Base-by-base conservation (phyloP, 1,140 invertebrate species). In the Drosophila sechellia region DNA sequence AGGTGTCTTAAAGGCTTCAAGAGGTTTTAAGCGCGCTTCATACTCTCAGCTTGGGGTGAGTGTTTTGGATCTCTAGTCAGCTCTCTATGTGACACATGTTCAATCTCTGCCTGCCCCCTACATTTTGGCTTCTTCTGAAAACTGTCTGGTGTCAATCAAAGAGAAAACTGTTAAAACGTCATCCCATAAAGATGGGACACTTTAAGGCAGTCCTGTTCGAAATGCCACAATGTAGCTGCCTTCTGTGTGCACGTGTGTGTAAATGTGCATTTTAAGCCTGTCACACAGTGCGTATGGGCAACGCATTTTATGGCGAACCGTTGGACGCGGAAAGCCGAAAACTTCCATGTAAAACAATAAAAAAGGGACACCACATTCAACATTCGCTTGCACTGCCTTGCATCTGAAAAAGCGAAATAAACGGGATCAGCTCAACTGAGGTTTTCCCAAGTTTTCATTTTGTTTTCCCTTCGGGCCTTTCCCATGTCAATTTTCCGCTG, bases 281-380 rank as follows among this genome's bases (percentile, higher is more conserved):
- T 71, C 84, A 69, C 66, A 65, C 79, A 46, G 56, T 68, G 65
- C 69, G 74, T 81, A 86, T 66, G 64, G 55, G 69, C 58, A 69
- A 72, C 73, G 74, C 46, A 69, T 60, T 77, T 68, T 48, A 60
- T 50, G 39, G 55, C 72, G 22, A 34, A 34, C 71, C 40, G 27
- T n/a, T 43, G 40, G 39, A 4, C 5, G 40, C 10, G 12, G 17
- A 49, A 35, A 60, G 42, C 35, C 45, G 49, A 56, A 46, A 55
- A 50, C 37, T 59, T 40, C 55, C 39, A 59, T 55, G 74, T 31
- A 49, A 64, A 78, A 72, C 55, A 71, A 71, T 60, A 69, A 42
- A 79, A 79, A 55, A 49, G 13, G 25, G 31, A 43, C 50, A 34
- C 17, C 50, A 37, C 46, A 48, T 37, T 37, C 49, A 77, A 48